phyloP scores from a whole-genome alignment of 2,113 vertebrate species.

The Cathartes aura region DNA sequence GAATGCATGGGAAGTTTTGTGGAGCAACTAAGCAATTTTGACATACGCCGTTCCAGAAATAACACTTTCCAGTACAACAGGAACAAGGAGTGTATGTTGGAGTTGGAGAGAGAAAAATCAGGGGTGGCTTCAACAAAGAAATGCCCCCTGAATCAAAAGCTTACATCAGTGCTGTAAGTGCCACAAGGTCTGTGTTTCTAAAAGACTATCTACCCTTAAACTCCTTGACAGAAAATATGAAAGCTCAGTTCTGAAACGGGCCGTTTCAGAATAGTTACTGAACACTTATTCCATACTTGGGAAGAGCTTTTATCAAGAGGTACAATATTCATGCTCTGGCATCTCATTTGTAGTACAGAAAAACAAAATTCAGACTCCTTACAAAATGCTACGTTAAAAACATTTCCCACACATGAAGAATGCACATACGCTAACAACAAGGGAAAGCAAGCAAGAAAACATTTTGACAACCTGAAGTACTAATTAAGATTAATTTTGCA shows the following conservation, averaged over 20 bases:
- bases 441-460: neutral
- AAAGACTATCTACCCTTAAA: neutral
- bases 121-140: neutral
- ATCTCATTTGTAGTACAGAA: neutral
- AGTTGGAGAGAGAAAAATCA: neutral
- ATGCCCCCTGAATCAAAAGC: neutral
- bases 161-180: neutral
- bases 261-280: neutral
- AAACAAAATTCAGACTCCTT: neutral
- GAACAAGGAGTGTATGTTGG: neutral
- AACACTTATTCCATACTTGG: neutral
- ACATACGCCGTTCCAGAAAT: neutral
- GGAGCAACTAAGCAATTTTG: neutral
- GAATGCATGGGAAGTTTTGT: neutral
- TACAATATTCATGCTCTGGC: neutral
- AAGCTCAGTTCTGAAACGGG: neutral
- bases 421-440: neutral
- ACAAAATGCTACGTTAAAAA: neutral
- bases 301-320: neutral
- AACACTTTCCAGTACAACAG: neutral
- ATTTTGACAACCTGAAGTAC: neutral
- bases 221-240: neutral
- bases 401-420: neutral
- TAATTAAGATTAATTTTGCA: neutral
- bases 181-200: neutral